A percentile compares a stretch with the other conserved stretches of the same genome.
These are phyloP conservation scores for Ammodramus savannarum DNA, from an alignment of 2,113 vertebrate species.

Conservation along the genomic window DNA sequence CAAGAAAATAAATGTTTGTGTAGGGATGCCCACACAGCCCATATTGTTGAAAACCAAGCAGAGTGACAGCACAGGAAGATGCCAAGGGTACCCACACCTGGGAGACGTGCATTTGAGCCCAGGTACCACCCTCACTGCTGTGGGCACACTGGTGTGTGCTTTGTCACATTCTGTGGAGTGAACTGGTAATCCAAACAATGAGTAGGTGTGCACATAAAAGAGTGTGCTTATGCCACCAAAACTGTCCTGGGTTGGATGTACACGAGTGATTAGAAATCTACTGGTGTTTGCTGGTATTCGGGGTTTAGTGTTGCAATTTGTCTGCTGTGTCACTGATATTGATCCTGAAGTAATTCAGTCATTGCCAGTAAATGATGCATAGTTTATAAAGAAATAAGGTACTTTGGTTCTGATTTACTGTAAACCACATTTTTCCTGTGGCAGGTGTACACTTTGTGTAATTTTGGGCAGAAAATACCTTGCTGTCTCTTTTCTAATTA, in stretches of 20 bases:
- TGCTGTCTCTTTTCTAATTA: neutral
- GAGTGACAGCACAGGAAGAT: neutral
- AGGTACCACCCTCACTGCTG: neutral
- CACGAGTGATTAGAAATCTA: neutral
- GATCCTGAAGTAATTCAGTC: neutral
- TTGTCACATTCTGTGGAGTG: neutral
- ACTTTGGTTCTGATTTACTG: neutral
- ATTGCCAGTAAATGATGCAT: neutral
- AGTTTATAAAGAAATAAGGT: neutral
- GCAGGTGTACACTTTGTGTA: neutral
- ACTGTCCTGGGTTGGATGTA: neutral
- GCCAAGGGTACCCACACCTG: neutral
- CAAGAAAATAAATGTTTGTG: neutral
- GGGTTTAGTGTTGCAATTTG: neutral
- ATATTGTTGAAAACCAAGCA: neutral
- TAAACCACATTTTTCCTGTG: neutral
- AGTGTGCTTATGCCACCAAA: neutral
- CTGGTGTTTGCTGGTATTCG: neutral
- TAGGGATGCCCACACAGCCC: neutral
- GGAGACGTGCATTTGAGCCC: accelerated
- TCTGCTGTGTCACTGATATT: neutral
- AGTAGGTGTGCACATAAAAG: neutral
- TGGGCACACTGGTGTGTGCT: too few relatives aligned
- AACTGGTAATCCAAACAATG: neutral
- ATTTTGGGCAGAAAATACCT: neutral